These are phyloP conservation scores for Micromys minutus DNA, from an alignment of 2,113 vertebrate genomes.

Conservation along the genomic window DNA sequence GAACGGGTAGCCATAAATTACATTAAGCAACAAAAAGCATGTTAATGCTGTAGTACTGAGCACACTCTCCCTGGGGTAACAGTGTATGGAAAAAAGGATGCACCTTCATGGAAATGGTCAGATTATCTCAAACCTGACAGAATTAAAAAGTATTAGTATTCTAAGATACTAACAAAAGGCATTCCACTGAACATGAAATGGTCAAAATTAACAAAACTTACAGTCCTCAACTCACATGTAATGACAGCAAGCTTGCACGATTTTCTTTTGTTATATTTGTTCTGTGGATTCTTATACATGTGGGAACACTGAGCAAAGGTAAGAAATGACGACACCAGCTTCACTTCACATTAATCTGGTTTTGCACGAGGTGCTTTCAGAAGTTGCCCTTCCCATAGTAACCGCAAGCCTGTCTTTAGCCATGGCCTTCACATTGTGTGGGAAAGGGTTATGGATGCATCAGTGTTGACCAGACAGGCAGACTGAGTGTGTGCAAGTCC, in stretches of 20 bases:
- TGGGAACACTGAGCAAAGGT: not conserved
- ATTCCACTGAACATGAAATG: not conserved
- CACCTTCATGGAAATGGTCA: slow-evolving; percentile 46
- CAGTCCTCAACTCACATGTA: not conserved
- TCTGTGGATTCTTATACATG: not conserved
- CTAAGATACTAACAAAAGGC: slow-evolving; percentile 10
- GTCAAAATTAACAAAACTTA: slow-evolving; percentile 5
- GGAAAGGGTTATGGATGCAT: not conserved
- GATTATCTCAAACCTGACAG: not conserved
- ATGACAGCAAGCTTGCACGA: not conserved
- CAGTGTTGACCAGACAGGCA: not conserved
- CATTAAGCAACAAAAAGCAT: slow-evolving; percentile 53
- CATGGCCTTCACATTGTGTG: not conserved
- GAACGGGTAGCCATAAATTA: slow-evolving; percentile 51
- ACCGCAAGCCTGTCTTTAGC: not conserved
- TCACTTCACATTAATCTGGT: not conserved
- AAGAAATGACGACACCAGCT: not conserved
- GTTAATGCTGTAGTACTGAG: not conserved
- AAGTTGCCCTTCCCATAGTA: not conserved
- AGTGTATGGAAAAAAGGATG: not conserved
- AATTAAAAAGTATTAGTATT: slow-evolving; percentile 16
- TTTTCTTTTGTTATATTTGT: not conserved
- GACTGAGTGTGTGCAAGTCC: not conserved
- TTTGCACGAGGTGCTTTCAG: not conserved
- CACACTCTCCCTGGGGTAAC: not conserved